Evolutionary conservation across 2,888 invertebrate species (phyloP), one percentile per base, ranked within the genome.

Genomic region (Amphipyra berbera): DNA sequence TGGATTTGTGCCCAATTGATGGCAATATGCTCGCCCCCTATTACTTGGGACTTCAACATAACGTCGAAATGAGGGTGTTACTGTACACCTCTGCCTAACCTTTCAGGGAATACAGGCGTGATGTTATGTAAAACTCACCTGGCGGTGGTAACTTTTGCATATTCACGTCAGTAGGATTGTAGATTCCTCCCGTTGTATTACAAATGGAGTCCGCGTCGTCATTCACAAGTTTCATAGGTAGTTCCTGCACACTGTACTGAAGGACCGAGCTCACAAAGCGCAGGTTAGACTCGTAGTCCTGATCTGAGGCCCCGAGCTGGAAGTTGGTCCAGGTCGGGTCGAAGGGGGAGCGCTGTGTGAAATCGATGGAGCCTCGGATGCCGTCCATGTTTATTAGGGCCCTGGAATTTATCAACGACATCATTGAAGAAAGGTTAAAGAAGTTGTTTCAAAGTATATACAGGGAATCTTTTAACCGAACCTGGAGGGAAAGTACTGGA

Each of bases 261-360:
- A 96, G 95, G 66, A 97, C 96, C 76, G 97, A 97, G 54, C 97
- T 96, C 27, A 97, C 97, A 82, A 97, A 97, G 37, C 97, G 96
- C 2, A 97, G 93, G 83, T 96, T 96, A 0, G 96, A 96, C 88
- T 97, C 96, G 59, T 97, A 93, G 76, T 97, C 96, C 48, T 96
- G 95, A 78, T 96, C 95, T 0, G 97, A 93, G 0, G 97, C 95
- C 0, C 95, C 95, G 33, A 97, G 87, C 41, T 97, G 96, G 79
- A 98, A 96, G 83, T 96, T 96, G 0, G 97, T 92, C 95, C 97
- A 97, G 0, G 98, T 98, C 0, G 98, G 97, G 88, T 98, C 97
- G 86, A 97, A 98, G 27, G 97, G 97, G 0, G 98, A 97, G 37
- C 97, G 96, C 89, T 98, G 98, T 0, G 95, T 95, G 66, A 99